Evolutionary conservation across 2,888 invertebrate species (phyloP).

Genomic region (Rhingia rostrata): DNA sequence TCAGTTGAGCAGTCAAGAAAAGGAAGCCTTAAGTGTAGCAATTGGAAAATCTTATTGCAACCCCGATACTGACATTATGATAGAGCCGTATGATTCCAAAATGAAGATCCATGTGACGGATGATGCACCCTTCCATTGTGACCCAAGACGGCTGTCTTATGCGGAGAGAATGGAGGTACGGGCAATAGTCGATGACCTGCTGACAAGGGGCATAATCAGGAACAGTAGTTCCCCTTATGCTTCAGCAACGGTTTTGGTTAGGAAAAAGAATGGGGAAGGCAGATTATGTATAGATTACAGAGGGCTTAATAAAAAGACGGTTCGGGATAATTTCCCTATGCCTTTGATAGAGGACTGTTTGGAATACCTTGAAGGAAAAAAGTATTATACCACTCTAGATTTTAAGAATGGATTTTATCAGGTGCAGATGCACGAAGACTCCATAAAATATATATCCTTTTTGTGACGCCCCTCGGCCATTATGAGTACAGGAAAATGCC

Average conservation of each 20-base stretch:
- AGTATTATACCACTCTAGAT: conserved; percentile 7
- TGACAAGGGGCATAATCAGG: conserved; percentile 52
- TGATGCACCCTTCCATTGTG: conserved; percentile 39
- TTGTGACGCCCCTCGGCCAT: conserved; percentile 16
- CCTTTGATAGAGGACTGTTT: conserved; percentile 65
- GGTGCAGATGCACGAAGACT: conserved; percentile 31
- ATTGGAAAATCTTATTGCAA: neutral
- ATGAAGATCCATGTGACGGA: conserved; percentile 54
- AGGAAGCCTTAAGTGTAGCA: neutral
- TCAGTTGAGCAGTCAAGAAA: neutral
- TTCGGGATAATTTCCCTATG: conserved; percentile 64
- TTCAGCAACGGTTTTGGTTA: conserved; percentile 66
- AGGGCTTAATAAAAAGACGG: conserved; percentile 60
- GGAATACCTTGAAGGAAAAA: conserved; percentile 3
- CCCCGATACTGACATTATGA: neutral
- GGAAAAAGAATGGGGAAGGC: conserved; percentile 65
- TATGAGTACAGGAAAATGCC: conserved; percentile 22
- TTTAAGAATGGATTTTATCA: conserved; percentile 26
- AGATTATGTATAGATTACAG: conserved; percentile 70
- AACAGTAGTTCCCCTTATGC: conserved; percentile 65
- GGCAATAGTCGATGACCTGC: conserved; percentile 44
- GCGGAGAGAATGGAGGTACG: conserved; percentile 36
- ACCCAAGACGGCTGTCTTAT: conserved; percentile 40
- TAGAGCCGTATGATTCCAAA: conserved; percentile 18
- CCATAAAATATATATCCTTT: conserved; percentile 44